Evolutionary conservation across 2,113 vertebrate species (phyloP).

Genomic region (Oxygymnocypris stewartii): DNA sequence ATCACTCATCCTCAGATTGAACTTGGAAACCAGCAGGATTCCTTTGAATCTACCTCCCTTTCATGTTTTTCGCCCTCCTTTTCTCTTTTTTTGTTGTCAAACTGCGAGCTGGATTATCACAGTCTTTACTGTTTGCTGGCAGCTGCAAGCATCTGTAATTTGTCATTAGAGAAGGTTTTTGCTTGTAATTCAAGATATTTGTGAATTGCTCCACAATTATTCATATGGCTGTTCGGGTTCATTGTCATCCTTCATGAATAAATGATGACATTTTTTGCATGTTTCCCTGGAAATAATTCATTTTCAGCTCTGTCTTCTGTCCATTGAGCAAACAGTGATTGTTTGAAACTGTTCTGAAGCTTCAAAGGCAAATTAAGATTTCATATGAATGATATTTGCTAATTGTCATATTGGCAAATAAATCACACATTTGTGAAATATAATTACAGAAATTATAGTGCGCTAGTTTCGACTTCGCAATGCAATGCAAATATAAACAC

Average conservation of each 20-base stretch:
- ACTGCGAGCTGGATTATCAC: not conserved
- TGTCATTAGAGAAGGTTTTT: constrained; percentile 18
- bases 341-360: not conserved
- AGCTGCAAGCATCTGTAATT: constrained; percentile 15
- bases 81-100: constrained; percentile 25
- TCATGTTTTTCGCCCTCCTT: constrained; percentile 22
- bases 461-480: not conserved
- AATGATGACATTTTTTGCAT: constrained; percentile 5
- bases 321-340: constrained; percentile 1
- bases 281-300: not conserved
- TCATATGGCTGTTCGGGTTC: not conserved
- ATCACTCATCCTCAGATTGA: constrained; percentile 48
- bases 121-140: constrained; percentile 7
- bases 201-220: not conserved
- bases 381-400: constrained; percentile 3
- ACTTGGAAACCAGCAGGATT: constrained; percentile 49
- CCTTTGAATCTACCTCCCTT: constrained; percentile 50
- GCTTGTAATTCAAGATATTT: not conserved
- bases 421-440: not conserved
- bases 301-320: not conserved
- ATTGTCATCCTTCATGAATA: constrained; percentile 10
- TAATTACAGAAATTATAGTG: not conserved
- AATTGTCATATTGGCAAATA: not conserved
- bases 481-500: not conserved
- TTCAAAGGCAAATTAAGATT: not conserved